Evolutionary conservation across 2,888 invertebrate genomes (phyloP).

Genomic region (Adela reaumurella): DNA sequence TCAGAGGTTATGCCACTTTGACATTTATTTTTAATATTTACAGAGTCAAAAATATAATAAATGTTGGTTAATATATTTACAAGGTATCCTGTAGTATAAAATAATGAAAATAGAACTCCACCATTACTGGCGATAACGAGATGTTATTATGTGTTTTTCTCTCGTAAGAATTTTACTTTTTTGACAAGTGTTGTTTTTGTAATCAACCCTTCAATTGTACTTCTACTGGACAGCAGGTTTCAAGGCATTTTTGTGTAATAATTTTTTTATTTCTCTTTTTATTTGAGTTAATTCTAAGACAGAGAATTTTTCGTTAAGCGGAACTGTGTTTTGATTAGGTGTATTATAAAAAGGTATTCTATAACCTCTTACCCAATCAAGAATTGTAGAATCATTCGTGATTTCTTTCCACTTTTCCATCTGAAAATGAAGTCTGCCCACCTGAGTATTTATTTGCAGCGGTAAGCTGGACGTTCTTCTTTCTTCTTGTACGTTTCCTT

Average conservation of each 20-base stretch:
- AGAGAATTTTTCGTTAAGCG: background rate
- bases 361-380: background rate
- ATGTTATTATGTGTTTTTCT: too few species aligned
- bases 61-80: too few species aligned
- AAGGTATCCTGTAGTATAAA: too few species aligned
- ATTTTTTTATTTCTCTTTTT: too few species aligned
- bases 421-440: background rate
- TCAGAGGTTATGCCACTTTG: too few species aligned
- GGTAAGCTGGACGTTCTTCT: background rate
- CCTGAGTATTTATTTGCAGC: background rate
- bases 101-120: too few species aligned
- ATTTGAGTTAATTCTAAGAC: background rate
- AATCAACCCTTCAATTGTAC: background rate
- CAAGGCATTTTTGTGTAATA: constrained; percentile 1
- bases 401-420: background rate
- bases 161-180: too few species aligned
- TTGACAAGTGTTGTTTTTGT: too few species aligned
- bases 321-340: background rate
- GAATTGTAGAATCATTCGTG: background rate
- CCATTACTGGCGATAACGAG: too few species aligned
- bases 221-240: background rate
- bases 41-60: too few species aligned
- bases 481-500: background rate
- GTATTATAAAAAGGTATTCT: background rate
- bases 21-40: too few species aligned